Evolutionary conservation across 2,797 vertebrate genomes (phyloP).

Genomic region (Ptychobarbus kaznakovi): DNA sequence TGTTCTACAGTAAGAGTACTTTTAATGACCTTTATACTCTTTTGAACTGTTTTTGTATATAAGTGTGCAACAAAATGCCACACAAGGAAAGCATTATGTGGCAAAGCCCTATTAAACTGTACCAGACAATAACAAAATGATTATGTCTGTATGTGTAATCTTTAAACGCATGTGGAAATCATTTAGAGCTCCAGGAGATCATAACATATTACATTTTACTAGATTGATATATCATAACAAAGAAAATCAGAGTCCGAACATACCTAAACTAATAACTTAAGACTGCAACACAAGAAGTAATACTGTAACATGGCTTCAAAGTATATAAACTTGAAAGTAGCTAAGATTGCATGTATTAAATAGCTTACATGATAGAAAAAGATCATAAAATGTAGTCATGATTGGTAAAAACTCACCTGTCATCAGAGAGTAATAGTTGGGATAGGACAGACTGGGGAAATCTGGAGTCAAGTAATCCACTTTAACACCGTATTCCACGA

Average conservation of each 20-base stretch:
- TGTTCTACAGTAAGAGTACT: not conserved
- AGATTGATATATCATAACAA: too few relatives aligned
- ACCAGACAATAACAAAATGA: not conserved
- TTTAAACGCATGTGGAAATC: not conserved
- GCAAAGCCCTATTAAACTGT: not conserved
- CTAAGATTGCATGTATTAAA: not conserved
- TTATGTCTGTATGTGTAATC: not conserved
- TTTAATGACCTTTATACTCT: not conserved
- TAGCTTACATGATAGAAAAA: too few relatives aligned
- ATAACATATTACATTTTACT: not conserved
- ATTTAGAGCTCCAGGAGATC: not conserved
- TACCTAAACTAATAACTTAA: not conserved
- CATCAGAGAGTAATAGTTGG: conserved; percentile 94
- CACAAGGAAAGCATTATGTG: not conserved
- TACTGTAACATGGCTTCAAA: not conserved
- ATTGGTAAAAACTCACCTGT: conserved; percentile 80
- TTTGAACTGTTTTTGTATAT: not conserved
- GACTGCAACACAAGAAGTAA: not conserved
- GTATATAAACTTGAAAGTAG: not conserved
- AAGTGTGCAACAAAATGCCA: not conserved
- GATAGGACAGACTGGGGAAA: conserved; percentile 92
- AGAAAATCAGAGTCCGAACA: not conserved
- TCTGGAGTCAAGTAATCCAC: conserved; percentile 92
- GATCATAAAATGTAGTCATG: not conserved
- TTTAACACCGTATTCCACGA: conserved; percentile 85